Base-by-base conservation (phyloP, 1,140 invertebrate genomes). In the Spodoptera frugiperda region DNA sequence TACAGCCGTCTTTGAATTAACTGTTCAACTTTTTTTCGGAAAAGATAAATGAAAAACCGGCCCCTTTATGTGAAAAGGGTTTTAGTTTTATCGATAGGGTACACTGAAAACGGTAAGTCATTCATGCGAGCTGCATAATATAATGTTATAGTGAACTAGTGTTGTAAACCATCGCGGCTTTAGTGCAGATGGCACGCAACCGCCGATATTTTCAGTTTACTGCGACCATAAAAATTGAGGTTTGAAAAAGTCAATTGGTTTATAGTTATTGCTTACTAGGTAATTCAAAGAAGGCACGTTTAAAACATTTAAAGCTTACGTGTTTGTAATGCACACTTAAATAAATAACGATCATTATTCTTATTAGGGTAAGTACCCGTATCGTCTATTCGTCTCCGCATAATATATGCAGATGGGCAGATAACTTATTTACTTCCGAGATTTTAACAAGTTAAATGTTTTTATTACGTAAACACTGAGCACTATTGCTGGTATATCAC, bases 81-180 rank as follows among this genome's bases (percentile, higher is more conserved):
- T 89, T 82, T 81, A 87, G 92, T 92, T 93, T 91, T 86, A 79
- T 93, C 92, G 89, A 93, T 93, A 92, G 46, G 75, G 79, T 83
- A 83, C 84, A 63, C 79, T 83, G 82, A 81, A 83, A 81, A 80
- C 57, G 49, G 55, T 73, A 73, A 59, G 73, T 78, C 77, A 81
- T 78, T 65, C 70, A 76, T 79, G 65, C 72, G n/a, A 76, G 54
- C 33, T 76, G 72, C 59, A 63, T 65, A 49, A 73, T 30, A 49
- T 73, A 73, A 49, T 65, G 57, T 63, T 75, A 73, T 65, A 33
- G 55, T 61, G 53, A 44, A 59, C 44, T 61, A 73, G 54, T 61
- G 71, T 73, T 57, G 55, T 61, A 61, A 65, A 53, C 48, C 33
- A 63, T 21, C 44, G 12, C 25, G 14, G 33, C 44, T 61, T 57